phyloP scores from a whole-genome alignment of 2,888 invertebrate species.

The Drosophila rubida region DNA sequence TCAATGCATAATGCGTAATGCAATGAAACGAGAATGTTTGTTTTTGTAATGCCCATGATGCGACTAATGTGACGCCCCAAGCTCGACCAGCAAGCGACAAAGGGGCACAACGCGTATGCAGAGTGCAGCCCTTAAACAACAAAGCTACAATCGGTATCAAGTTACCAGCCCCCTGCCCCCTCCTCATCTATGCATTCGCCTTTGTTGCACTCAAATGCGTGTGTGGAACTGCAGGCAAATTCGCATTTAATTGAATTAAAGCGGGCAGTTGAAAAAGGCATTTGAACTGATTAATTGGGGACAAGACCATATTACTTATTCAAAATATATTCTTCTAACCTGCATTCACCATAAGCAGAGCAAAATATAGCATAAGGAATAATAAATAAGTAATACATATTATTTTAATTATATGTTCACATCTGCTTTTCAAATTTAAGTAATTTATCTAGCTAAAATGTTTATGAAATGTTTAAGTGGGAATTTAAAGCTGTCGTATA shows the following conservation, averaged over 20 bases:
- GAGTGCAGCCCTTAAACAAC: slow-evolving; percentile 38
- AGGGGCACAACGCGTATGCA: slow-evolving; percentile 9
- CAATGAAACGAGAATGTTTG: slow-evolving; percentile 67
- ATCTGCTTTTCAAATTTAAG: too few species aligned
- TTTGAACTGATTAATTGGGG: neutral
- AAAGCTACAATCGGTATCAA: slow-evolving; percentile 14
- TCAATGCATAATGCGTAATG: slow-evolving; percentile 70
- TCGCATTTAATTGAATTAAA: neutral
- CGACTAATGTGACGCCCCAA: slow-evolving; percentile 46
- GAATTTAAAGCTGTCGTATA: too few species aligned
- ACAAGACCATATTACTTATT: too few species aligned
- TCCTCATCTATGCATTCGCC: neutral
- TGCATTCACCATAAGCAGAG: too few species aligned
- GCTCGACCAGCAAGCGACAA: neutral
- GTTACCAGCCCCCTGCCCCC: slow-evolving; percentile 2
- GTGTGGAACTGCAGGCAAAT: neutral
- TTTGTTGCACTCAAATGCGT: neutral
- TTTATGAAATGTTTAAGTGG: too few species aligned
- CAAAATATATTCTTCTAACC: too few species aligned
- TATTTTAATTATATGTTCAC: too few species aligned
- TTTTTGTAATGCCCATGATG: slow-evolving; percentile 54
- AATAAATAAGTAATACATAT: too few species aligned
- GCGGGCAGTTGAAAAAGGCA: neutral
- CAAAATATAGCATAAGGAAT: too few species aligned
- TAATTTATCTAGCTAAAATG: too few species aligned